These are phyloP conservation scores for Pogonomyrmex californicus DNA, from an alignment of 1,140 invertebrate genomes.

Conservation along the genomic window DNA sequence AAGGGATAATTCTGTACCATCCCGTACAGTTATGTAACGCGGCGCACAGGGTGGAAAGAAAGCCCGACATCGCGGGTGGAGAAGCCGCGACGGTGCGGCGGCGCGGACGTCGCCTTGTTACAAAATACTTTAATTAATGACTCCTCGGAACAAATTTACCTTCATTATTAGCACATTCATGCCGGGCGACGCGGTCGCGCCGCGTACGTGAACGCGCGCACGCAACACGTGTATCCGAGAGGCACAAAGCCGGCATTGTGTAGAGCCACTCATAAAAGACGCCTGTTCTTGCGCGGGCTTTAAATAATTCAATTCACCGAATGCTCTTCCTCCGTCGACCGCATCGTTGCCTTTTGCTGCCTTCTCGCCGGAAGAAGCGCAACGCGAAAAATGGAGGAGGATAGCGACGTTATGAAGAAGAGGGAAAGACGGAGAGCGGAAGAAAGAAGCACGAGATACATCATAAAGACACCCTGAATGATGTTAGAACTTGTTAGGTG, in stretches of 20 bases:
- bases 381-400: constrained; percentile 38
- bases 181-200: constrained; percentile 57
- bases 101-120: constrained; percentile 78
- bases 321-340: constrained; percentile 78
- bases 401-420: constrained; percentile 4
- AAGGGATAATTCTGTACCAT: background rate
- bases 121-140: constrained; percentile 86
- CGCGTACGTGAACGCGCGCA: constrained; percentile 70
- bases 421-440: background rate
- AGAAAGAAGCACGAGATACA: constrained; percentile 14
- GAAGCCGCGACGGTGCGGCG: constrained; percentile 18
- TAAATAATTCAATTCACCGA: constrained; percentile 87
- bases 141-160: constrained; percentile 85
- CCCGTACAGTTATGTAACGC: constrained; percentile 53
- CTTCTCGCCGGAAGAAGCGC: constrained; percentile 75
- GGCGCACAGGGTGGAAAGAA: constrained; percentile 51
- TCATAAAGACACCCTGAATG: background rate
- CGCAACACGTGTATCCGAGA: constrained; percentile 74
- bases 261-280: constrained; percentile 81
- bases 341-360: constrained; percentile 79
- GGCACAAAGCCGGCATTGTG: constrained; percentile 85
- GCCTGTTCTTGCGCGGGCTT: constrained; percentile 84
- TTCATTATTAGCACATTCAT: constrained; percentile 85
- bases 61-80: constrained; percentile 23
- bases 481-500: background rate